phyloP scores from a whole-genome alignment of 2,113 vertebrate genomes.

The Scophthalmus maximus region DNA sequence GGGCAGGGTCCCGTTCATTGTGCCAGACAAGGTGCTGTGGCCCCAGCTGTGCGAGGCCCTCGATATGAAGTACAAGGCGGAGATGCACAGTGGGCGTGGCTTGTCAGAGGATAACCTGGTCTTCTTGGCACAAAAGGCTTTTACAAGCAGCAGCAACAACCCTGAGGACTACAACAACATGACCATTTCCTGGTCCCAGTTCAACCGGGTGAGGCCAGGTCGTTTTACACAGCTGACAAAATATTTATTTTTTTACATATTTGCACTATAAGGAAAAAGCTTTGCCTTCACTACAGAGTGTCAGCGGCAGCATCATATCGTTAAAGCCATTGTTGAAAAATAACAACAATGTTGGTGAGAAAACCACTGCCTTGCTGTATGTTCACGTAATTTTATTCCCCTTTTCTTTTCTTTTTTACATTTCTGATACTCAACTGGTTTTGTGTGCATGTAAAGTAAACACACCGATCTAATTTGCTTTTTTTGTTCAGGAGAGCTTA shows the following conservation, averaged over 20 bases:
- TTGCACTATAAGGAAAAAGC: background rate
- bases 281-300: background rate
- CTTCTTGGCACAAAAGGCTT: slow-evolving; percentile 93
- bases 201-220: slow-evolving; percentile 84
- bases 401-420: background rate
- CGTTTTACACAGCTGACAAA: background rate
- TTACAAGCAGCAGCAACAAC: slow-evolving; percentile 88
- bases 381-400: background rate
- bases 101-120: slow-evolving; percentile 93
- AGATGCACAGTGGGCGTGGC: slow-evolving; percentile 91
- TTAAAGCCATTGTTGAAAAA: too few relatives aligned
- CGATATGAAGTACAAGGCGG: slow-evolving; percentile 95
- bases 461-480: background rate
- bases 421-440: background rate
- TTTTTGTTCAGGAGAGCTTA: slow-evolving; percentile 87
- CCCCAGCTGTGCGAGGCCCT: slow-evolving; percentile 91
- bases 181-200: slow-evolving; percentile 96
- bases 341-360: too few relatives aligned
- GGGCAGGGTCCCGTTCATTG: slow-evolving; percentile 93
- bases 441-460: background rate
- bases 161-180: slow-evolving; percentile 89
- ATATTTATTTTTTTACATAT: too few relatives aligned
- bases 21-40: slow-evolving; percentile 93
- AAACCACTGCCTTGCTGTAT: background rate
- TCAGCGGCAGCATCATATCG: background rate